A percentile compares a stretch with the other conserved stretches of the same genome.
Evolutionary conservation across 2,797 vertebrate genomes (phyloP).

Genomic region (Chelmon rostratus): DNA sequence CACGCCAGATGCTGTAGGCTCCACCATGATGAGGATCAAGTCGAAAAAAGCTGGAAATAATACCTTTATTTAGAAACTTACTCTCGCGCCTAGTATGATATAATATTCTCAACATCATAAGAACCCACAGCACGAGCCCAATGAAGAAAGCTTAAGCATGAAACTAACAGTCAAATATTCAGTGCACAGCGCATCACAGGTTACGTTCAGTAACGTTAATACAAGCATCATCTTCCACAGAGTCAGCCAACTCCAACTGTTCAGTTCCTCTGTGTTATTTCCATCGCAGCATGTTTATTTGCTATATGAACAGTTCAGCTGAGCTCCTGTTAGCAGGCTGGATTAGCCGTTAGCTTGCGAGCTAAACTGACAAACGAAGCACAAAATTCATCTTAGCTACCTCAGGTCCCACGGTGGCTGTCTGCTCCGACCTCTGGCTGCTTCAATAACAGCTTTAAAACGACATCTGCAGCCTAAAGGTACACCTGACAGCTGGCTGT

Average conservation of each 20-base stretch:
- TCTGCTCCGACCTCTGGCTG: neutral
- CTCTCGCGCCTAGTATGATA: neutral
- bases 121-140: neutral
- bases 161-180: neutral
- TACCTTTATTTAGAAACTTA: neutral
- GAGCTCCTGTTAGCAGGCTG: neutral
- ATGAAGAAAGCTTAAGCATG: neutral
- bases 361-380: slow-evolving; percentile 4
- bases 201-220: neutral
- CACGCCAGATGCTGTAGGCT: slow-evolving; percentile 91
- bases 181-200: neutral
- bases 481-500: slow-evolving; percentile 3
- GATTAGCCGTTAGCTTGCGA: slow-evolving; percentile 1
- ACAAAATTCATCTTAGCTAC: neutral
- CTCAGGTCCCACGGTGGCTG: neutral
- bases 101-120: neutral
- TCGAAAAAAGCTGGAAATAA: slow-evolving; percentile 22
- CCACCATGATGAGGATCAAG: slow-evolving; percentile 78
- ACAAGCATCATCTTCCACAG: neutral
- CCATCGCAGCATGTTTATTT: neutral
- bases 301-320: neutral
- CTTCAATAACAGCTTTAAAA: neutral
- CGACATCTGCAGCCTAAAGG: neutral
- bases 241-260: neutral
- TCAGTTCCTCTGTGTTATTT: neutral